These are phyloP conservation scores for Calliphora vomitoria DNA, from an alignment of 2,888 invertebrate species.

Conservation along the genomic window DNA sequence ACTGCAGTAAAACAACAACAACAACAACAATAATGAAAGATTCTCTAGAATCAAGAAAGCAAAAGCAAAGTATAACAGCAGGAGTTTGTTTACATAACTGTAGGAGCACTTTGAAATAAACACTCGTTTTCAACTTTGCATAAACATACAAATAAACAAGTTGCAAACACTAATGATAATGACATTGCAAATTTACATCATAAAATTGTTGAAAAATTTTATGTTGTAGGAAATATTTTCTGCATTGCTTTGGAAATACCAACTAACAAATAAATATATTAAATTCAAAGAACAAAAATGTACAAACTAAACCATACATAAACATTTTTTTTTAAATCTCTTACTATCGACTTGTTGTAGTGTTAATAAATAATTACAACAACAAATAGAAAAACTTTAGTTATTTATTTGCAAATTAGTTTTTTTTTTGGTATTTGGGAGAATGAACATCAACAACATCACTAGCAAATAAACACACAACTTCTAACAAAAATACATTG, in stretches of 20 bases:
- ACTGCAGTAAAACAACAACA: slow-evolving; percentile 3
- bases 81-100: not conserved
- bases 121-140: not conserved
- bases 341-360: slow-evolving; percentile 51
- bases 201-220: slow-evolving; percentile 14
- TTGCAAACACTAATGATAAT: slow-evolving; percentile 68
- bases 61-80: slow-evolving; percentile 25
- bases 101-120: slow-evolving; percentile 17
- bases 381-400: slow-evolving; percentile 64
- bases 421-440: slow-evolving; percentile 62
- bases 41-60: slow-evolving; percentile 3
- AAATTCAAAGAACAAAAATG: not conserved
- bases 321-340: slow-evolving; percentile 32
- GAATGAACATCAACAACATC: slow-evolving; percentile 50
- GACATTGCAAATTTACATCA: slow-evolving; percentile 67
- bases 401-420: slow-evolving; percentile 74
- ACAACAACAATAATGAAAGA: slow-evolving; percentile 19
- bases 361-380: slow-evolving; percentile 52
- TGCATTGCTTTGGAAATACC: slow-evolving; percentile 31
- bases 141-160: slow-evolving; percentile 14
- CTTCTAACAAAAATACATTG: slow-evolving; percentile 32
- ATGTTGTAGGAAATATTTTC: not conserved
- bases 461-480: slow-evolving; percentile 25
- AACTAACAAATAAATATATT: slow-evolving; percentile 34
- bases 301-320: slow-evolving; percentile 39